A percentile compares a stretch with the other conserved stretches of the same genome.
These are phyloP conservation scores for Mimachlamys varia DNA, from an alignment of 2,888 invertebrate species.

Conservation along the genomic window DNA sequence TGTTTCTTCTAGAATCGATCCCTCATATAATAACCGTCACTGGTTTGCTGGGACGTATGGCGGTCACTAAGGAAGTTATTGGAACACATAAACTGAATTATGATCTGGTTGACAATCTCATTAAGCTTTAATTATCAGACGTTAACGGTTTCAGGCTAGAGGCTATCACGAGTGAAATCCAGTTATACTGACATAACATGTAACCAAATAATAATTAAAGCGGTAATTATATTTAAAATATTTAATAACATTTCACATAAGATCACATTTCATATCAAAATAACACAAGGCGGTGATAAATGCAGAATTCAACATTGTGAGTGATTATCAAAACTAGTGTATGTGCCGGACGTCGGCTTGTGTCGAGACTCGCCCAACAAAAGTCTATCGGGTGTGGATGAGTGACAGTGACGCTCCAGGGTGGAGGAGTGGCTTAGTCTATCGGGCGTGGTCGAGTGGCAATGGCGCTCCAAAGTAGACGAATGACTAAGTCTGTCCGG, in stretches of 20 bases:
- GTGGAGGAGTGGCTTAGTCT: constrained; percentile 22
- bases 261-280: constrained; percentile 11
- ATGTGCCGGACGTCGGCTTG: not conserved
- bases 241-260: constrained; percentile 28
- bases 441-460: not conserved
- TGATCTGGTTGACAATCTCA: no score
- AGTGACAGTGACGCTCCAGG: constrained; percentile 9
- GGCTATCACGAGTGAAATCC: not conserved
- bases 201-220: not conserved
- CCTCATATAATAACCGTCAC: no score
- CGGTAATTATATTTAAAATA: constrained; percentile 2
- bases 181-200: not conserved
- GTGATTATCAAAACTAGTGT: constrained; percentile 23
- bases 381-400: not conserved
- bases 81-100: no score
- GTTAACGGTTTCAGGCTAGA: no score
- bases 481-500: constrained; percentile 30
- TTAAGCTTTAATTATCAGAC: no score
- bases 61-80: no score
- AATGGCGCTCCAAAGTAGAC: not conserved
- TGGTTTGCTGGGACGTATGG: no score
- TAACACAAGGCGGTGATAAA: constrained; percentile 18
- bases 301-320: not conserved
- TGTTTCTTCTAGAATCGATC: no score
- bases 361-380: not conserved